Evolutionary conservation across 2,113 vertebrate genomes (phyloP).

Genomic region (Sceloporus undulatus): DNA sequence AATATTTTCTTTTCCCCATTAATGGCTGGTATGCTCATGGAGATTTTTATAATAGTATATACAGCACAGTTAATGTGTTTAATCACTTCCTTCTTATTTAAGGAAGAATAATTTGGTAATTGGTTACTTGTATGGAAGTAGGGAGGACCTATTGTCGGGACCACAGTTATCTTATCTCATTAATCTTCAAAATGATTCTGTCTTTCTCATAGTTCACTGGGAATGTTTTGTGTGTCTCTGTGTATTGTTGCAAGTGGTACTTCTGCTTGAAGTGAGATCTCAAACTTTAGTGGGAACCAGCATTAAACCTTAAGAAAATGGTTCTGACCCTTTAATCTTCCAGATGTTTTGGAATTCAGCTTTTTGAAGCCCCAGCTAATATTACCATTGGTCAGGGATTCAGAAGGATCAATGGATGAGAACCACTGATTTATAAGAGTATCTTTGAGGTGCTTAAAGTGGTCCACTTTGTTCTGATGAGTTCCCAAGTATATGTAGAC

Average conservation of each 20-base stretch:
- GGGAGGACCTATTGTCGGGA: neutral
- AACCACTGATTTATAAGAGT: neutral
- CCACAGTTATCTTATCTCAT: neutral
- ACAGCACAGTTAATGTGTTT: neutral
- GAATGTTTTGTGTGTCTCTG: neutral
- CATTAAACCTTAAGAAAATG: neutral
- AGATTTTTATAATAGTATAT: conserved; percentile 24
- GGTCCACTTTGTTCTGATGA: neutral
- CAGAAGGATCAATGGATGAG: neutral
- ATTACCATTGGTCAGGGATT: neutral
- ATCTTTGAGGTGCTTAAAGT: neutral
- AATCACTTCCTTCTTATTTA: conserved; percentile 50
- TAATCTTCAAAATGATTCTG: neutral
- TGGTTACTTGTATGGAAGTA: neutral
- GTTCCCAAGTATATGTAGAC: no score
- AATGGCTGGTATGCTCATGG: conserved; percentile 41
- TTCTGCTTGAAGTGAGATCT: neutral
- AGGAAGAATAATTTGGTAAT: neutral
- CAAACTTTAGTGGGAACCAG: neutral
- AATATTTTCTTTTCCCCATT: conserved; percentile 42
- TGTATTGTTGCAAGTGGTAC: neutral
- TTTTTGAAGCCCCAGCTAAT: no score
- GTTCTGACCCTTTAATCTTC: neutral
- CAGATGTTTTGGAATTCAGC: no score
- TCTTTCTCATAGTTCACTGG: neutral